Base-by-base conservation (phyloP, 2,113 vertebrate species). In the Mellivora capensis region DNA sequence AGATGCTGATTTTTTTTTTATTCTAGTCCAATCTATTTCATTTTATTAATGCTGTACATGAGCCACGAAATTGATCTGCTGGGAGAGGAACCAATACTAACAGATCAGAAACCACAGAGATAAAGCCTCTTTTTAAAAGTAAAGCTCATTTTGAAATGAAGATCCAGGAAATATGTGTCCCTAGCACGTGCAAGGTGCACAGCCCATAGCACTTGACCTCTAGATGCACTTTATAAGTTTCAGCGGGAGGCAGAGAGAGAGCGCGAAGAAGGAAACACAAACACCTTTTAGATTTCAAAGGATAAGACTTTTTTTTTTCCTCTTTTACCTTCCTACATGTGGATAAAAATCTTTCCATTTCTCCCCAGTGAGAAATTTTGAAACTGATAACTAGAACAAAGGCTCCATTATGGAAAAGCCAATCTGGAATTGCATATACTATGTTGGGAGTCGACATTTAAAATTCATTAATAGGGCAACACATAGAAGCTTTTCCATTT, bases 381-480 rank as follows among this genome's bases (percentile, higher is more conserved):
- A 96, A 95, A 59, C 52, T 34, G 47, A 8, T 72, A 77, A 61
- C 52, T 37, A 67, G 64, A 92, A 96, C 87, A 93, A 94, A 94
- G 57, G 23, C 77, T 34, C 2, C 14, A 20, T 3, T 3, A 27
- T 1, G 76, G 57, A 77, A 94, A 91, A 93, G 39, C 42, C 71
- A 85, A 95, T 54, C 29, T 69, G 52, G 80, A 82, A 42, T 59
- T 62, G 7, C 7, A 31, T 37, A 52, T 1, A 54, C 89, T 54
- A 23, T 74, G 44, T 9, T 27, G 11, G 59, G 39, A 90, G 44
- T 49, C 3, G 0, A 88, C 93, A 88, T 90, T 97, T 92, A 97
- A 96, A 94, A 80, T 90, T 95, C 81, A 93, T 96, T 96, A 97
- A 92, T 39, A 67, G 61, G 59, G 37, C 86, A 96, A 64, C 49